These are phyloP conservation scores for Ischnus inquisitorius DNA, from an alignment of 2,888 invertebrate species.

Conservation along the genomic window DNA sequence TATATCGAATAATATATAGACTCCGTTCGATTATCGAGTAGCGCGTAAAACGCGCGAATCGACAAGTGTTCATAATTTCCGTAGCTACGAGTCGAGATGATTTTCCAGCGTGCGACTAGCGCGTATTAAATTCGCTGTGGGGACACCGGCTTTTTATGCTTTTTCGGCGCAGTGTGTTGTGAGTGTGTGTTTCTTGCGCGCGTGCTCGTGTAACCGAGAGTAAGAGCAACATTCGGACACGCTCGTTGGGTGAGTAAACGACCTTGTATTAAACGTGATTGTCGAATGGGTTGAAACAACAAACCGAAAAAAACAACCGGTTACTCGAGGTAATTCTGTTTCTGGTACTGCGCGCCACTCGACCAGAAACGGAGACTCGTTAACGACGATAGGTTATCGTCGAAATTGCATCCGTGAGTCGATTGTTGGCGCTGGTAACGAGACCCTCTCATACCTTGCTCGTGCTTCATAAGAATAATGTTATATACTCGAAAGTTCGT, in stretches of 20 bases:
- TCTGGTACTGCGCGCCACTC: background rate
- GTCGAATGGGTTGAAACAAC: too few species aligned
- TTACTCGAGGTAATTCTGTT: background rate
- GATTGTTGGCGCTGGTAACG: slow-evolving; percentile 50
- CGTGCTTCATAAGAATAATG: background rate
- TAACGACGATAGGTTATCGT: slow-evolving; percentile 61
- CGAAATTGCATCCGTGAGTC: slow-evolving; percentile 63
- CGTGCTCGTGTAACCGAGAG: slow-evolving; percentile 9
- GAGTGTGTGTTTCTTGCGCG: slow-evolving; percentile 21
- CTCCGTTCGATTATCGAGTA: too few species aligned
- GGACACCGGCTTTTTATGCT: background rate
- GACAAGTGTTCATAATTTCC: too few species aligned
- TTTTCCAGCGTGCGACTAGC: background rate
- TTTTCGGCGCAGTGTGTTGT: slow-evolving; percentile 1
- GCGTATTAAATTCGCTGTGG: background rate
- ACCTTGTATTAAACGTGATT: too few species aligned
- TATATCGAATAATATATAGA: too few species aligned
- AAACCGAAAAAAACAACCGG: too few species aligned
- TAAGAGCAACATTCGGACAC: background rate
- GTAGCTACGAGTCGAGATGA: too few species aligned
- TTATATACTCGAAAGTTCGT: too few species aligned
- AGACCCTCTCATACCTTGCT: slow-evolving; percentile 5
- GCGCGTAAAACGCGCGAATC: too few species aligned
- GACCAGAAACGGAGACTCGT: slow-evolving; percentile 65
- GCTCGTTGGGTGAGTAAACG: slow-evolving; percentile 15